Conservation (phyloP, 1,140 invertebrate species). For the Zaprionus africanus region DNA sequence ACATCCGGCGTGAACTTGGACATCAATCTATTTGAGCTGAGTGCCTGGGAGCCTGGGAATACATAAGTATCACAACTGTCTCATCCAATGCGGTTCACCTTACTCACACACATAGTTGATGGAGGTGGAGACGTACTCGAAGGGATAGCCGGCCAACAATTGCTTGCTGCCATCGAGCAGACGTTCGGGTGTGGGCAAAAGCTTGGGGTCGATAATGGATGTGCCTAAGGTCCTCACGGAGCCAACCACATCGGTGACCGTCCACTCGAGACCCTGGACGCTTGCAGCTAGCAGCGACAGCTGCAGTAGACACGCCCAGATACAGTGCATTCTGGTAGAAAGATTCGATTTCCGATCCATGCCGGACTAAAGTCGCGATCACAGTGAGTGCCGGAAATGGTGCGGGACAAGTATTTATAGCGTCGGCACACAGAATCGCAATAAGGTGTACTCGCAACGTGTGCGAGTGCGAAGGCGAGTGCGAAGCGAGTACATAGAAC, state of each 20-base stretch:
- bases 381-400: slow-evolving; percentile 64
- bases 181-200: slow-evolving; percentile 71
- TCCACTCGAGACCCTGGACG: slow-evolving; percentile 36
- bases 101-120: slow-evolving; percentile 75
- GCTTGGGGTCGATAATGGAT: slow-evolving; percentile 54
- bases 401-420: slow-evolving; percentile 59
- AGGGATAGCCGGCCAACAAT: slow-evolving; percentile 74
- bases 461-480: slow-evolving; percentile 8
- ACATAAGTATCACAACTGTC: not conserved
- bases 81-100: not conserved
- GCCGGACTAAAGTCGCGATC: slow-evolving; percentile 36
- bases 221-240: slow-evolving; percentile 46
- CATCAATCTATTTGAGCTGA: slow-evolving; percentile 61
- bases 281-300: slow-evolving; percentile 27
- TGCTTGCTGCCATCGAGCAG: slow-evolving; percentile 72
- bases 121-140: slow-evolving; percentile 68
- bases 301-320: not conserved
- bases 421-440: not conserved
- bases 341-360: slow-evolving; percentile 38
- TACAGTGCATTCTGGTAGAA: not conserved
- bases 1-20: slow-evolving; percentile 72
- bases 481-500: not conserved
- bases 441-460: not conserved
- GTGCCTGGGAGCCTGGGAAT: slow-evolving; percentile 65
- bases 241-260: slow-evolving; percentile 51